Base-by-base conservation (phyloP, 2,113 vertebrate species). In the Formicarius rufipectus region DNA sequence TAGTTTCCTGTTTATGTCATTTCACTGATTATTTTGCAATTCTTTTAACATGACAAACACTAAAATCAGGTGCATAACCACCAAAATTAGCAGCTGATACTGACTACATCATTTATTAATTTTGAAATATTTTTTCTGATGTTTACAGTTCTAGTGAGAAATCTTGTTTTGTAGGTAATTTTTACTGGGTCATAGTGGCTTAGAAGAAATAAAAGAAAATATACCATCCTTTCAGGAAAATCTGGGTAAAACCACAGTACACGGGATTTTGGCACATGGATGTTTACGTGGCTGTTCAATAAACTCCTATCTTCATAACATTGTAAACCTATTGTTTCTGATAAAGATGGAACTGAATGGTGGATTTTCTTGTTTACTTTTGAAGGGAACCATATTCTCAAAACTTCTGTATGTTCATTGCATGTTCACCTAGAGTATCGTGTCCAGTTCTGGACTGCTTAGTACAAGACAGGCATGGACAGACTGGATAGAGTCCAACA, bases 351-450 rank as follows among this genome's bases (percentile, higher is more conserved):
- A 81, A 39, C 4, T 37, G n/a, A 77, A 58, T 13, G 28, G 11
- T 44, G 9, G 6, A 10, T 39, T 90, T 93, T 84, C 20, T 75
- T 85, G 47, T 56, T 92, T 93, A 47, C 45, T 40, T 84, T 94
- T 79, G 56, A 63, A 75, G 62, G 10, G 59, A 92, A 91, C n/a
- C 3, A 60, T 56, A 75, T 58, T 56, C 72, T 89, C 58, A 77
- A 69, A 69, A 89, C 33, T 74, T 78, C 64, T 91, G 28, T 74
- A 63, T 60, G 42, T 90, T 75, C 50, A 42, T 27, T 59, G 24
- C 52, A 64, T 47, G 31, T 88, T 85, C 53, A 45, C 6, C 53
- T 84, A 44, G 15, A 77, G 7, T 21, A 10, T 8, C 27, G 19
- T 5, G 18, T 16, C 9, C 44, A 24, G 4, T 15, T 53, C 24